A percentile compares a stretch with the other conserved stretches of the same genome.
phyloP scores from a whole-genome alignment of 2,113 vertebrate species.

The Oriolus oriolus region DNA sequence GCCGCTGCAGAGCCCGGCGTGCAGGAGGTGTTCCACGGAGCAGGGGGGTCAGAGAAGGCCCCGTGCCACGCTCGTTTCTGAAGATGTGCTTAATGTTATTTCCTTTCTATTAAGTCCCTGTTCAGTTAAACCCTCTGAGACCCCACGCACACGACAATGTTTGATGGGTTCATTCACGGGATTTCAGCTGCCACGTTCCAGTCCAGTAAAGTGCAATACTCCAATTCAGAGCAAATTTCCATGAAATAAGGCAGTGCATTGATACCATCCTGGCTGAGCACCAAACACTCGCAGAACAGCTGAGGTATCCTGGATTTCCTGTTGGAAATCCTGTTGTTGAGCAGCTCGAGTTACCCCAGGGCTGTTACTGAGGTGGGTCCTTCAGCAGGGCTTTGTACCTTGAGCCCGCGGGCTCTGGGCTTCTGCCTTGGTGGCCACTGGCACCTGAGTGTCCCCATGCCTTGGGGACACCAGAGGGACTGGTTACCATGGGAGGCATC shows the following conservation, averaged over 20 bases:
- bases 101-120: rapidly evolving
- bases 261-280: not conserved
- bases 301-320: not conserved
- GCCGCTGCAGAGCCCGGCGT: not conserved
- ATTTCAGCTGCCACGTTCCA: not conserved
- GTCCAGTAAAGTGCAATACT: not conserved
- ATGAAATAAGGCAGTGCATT: not conserved
- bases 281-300: not conserved
- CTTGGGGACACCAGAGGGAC: too few species aligned
- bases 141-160: rapidly evolving
- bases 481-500: not conserved
- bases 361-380: not conserved
- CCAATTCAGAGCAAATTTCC: not conserved
- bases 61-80: rapidly evolving
- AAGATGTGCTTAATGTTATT: rapidly evolving
- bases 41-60: not conserved
- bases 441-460: not conserved
- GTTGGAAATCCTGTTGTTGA: not conserved
- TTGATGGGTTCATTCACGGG: not conserved
- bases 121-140: not conserved
- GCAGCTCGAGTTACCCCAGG: not conserved
- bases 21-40: not conserved
- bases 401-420: not conserved
- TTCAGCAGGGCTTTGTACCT: not conserved
- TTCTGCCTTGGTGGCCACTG: not conserved